Base-by-base conservation (phyloP, 35 echinoderm and acorn worm genomes). In the Eucidaris tribuloides region DNA sequence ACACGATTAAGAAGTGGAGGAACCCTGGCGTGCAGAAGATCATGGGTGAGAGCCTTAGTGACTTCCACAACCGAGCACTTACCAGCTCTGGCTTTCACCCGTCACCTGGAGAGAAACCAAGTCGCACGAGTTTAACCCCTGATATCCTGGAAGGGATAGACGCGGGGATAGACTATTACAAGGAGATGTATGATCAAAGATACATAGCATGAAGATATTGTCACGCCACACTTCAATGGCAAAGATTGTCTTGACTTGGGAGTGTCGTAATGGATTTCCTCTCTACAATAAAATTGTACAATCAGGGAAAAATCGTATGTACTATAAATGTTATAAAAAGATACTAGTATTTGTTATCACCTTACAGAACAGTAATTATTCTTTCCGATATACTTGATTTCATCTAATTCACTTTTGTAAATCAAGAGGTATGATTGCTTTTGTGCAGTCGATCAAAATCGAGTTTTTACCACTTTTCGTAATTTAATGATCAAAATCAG, bases 31-130 rank as follows among this genome's bases (percentile, higher is more conserved):
- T 74, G 34, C 33, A 33, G 0, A 38, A 74, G 68, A 74, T 74
- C 35, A 9, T 74, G 68, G 68, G n/a, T 24, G 44, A 42, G 24
- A 44, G 68, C 44, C 68, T 74, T 38, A 22, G 34, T n/a, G 29
- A 74, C 37, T 74, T 74, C 68, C 68, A 74, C 37, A n/a, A 20
- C 13, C 38, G 35, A 9, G 68, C 68, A 1, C 38, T 74, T 40
- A 74, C 29, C 7, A 74, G 68, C 68, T 74, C 68, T 38, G 38
- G 68, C 37, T 74, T 74, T 64, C 61, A 64, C 1, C 37, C 37
- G 2, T 32, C 11, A 14, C 30, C 30, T 27, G 37, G 37, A 6
- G 61, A 64, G 61, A 64, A 64, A 19, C 61, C 61, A 64, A 7
- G 28, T 2, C 61, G 30, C 4, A 32, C 61, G 28, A 32, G 28